These are phyloP conservation scores for Tenrec ecaudatus DNA, from an alignment of 2,113 vertebrate genomes.

Conservation along the genomic window DNA sequence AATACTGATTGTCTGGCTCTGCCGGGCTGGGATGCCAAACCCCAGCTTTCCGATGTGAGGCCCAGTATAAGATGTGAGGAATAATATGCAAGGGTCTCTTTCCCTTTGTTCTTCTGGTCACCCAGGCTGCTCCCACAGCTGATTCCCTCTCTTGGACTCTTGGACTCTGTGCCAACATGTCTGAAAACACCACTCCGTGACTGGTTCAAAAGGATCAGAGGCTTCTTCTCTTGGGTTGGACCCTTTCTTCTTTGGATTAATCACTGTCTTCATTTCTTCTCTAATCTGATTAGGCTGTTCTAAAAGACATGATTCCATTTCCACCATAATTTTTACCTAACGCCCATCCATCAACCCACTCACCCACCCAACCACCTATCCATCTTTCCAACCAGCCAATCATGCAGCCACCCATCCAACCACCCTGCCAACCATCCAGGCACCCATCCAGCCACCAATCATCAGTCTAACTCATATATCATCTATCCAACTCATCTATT, in stretches of 20 bases:
- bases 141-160: neutral
- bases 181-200: neutral
- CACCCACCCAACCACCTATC: neutral
- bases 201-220: neutral
- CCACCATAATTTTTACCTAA: neutral
- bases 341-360: neutral
- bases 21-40: neutral
- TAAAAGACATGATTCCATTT: neutral
- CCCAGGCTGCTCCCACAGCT: neutral
- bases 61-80: neutral
- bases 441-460: no score
- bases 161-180: neutral
- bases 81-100: neutral
- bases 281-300: neutral
- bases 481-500: neutral
- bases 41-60: constrained; percentile 12
- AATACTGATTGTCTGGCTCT: neutral
- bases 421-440: no score
- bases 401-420: neutral
- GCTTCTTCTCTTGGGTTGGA: neutral
- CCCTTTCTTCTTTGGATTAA: neutral
- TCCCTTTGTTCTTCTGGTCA: neutral
- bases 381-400: neutral
- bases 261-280: neutral
- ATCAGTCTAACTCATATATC: neutral